Base-by-base conservation (phyloP, 2,113 vertebrate species). In the Clarias batrachus region DNA sequence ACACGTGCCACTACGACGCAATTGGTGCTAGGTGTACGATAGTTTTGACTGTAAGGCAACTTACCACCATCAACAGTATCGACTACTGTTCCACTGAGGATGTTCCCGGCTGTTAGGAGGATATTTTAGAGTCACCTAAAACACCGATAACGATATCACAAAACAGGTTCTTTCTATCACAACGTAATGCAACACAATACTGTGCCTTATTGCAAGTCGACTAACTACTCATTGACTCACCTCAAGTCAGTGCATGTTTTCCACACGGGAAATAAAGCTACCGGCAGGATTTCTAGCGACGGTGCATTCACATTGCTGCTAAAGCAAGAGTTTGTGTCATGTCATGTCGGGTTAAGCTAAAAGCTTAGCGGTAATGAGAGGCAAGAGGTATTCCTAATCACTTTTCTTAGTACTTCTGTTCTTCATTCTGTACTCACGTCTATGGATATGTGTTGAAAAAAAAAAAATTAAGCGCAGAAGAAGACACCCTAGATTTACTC, bases 201-300 rank as follows among this genome's bases (percentile, higher is more conserved):
- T 83, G 89, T 86, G 79, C 88, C 62, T 90, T 90, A 89, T 89
- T 90, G 89, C 89, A 80, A 83, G 66, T 87, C 87, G 79, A 60
- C 21, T 85, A 87, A 87, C 78, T 85, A 87, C 84, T 76, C 66
- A n/a, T 89, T 66, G 82, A 65, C 57, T 86, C 65, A 80, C 48
- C 70, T 85, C 27, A 76, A 85, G 48, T 89, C 84, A 83, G 89
- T 88, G 86, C 86, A 89, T 59, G 54, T 65, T 71, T 85, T 87
- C 33, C 81, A 86, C 60, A 65, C 6, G 27, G 78, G 70, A 78
- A 80, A 74, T 71, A 56, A 87, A 80, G 81, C 76, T 33, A 56
- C 77, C 52, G 48, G 77, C 57, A 27, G 57, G 41, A 84, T 83
- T 88, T 81, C 52, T 88, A 84, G 48, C 57, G 27, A 56, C 17